These are phyloP conservation scores for Serripes groenlandicus DNA, from an alignment of 2,888 invertebrate species.

Conservation along the genomic window DNA sequence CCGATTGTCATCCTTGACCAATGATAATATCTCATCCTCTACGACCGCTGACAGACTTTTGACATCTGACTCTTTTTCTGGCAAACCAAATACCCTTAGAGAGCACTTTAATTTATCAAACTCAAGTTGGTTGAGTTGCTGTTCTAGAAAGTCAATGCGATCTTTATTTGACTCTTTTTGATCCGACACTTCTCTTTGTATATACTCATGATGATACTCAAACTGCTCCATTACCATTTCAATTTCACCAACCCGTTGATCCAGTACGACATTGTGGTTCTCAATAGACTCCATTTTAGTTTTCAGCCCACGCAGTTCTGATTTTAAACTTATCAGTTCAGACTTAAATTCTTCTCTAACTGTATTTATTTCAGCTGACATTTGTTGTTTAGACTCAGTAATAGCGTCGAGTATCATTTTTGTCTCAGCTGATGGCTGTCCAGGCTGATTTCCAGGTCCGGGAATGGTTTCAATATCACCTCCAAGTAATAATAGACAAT, in stretches of 20 bases:
- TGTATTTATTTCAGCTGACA: not conserved
- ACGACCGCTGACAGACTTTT: no score
- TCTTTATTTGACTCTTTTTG: not conserved
- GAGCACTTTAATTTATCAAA: not conserved
- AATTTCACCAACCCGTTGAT: not conserved
- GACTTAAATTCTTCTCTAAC: not conserved
- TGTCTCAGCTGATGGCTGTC: no score
- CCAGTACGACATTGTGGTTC: not conserved
- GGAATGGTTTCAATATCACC: not conserved
- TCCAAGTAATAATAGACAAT: not conserved
- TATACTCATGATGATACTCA: not conserved
- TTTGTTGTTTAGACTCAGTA: not conserved
- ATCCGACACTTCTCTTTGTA: not conserved
- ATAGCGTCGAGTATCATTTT: not conserved
- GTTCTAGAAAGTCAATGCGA: not conserved
- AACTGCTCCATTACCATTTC: not conserved
- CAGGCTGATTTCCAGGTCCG: not conserved
- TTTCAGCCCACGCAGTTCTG: not conserved
- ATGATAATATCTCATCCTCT: not conserved
- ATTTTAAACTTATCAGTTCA: not conserved
- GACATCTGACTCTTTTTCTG: not conserved
- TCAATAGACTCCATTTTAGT: not conserved
- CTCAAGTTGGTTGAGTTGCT: not conserved
- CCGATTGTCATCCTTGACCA: not conserved
- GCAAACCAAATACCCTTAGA: not conserved